A percentile compares a stretch with the other conserved stretches of the same genome.
These are phyloP conservation scores for Rhopilema esculentum DNA, from an alignment of 30 jellyfish, hydroid and myxozoan species.

Conservation along the genomic window DNA sequence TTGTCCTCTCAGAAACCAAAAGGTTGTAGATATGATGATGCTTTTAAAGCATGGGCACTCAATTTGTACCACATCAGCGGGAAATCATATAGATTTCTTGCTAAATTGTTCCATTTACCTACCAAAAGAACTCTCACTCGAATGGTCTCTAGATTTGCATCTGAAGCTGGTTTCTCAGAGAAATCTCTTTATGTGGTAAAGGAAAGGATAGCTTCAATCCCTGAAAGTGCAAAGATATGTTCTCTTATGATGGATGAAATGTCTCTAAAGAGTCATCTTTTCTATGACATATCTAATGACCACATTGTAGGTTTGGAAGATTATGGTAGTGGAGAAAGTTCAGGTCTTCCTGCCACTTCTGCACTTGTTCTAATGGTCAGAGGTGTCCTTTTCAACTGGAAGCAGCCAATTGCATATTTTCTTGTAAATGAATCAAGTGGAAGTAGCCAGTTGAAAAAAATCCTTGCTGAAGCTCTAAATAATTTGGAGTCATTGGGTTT, in stretches of 20 bases:
- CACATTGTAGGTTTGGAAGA: too few relatives aligned
- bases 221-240: slow-evolving; percentile 18
- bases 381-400: background rate
- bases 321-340: background rate
- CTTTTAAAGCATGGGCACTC: too few relatives aligned
- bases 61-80: too few relatives aligned
- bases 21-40: slow-evolving; percentile 26
- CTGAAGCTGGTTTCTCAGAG: slow-evolving; percentile 48
- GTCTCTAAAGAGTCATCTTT: background rate
- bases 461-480: background rate
- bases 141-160: slow-evolving; percentile 39
- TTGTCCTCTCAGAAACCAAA: slow-evolving; percentile 1
- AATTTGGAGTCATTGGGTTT: background rate
- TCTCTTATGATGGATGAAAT: background rate
- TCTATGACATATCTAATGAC: too few relatives aligned
- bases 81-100: too few relatives aligned
- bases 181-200: slow-evolving; percentile 14
- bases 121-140: background rate
- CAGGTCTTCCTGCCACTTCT: background rate
- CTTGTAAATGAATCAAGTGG: background rate
- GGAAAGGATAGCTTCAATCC: slow-evolving; percentile 9
- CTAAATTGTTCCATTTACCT: too few relatives aligned
- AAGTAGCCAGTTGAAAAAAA: background rate
- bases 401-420: background rate
- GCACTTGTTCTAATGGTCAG: slow-evolving; percentile 3